phyloP scores from a whole-genome alignment of 2,888 invertebrate genomes.

The Rhingia rostrata region DNA sequence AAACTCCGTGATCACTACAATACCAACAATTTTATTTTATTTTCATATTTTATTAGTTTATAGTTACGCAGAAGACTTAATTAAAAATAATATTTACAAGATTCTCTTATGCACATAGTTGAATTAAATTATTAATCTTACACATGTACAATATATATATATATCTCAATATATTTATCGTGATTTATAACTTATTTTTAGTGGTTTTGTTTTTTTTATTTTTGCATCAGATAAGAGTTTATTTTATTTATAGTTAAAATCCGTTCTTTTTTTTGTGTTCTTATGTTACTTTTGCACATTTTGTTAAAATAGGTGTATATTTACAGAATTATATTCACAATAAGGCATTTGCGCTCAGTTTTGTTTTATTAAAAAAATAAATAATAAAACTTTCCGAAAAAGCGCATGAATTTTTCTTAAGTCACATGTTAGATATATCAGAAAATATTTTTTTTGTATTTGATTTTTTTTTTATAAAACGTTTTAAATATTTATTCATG shows the following conservation, averaged over 20 bases:
- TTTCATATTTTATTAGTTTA: constrained; percentile 27
- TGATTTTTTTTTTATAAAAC: constrained; percentile 9
- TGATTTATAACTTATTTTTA: constrained; percentile 24
- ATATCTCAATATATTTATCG: background rate
- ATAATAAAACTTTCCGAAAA: constrained; percentile 17
- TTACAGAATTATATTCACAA: constrained; percentile 68
- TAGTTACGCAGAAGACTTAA: constrained; percentile 52
- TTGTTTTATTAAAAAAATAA: background rate
- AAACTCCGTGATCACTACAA: constrained; percentile 67
- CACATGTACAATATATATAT: constrained; percentile 9
- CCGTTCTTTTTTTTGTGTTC: constrained; percentile 4
- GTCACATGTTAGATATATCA: constrained; percentile 32
- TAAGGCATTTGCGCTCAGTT: constrained; percentile 67
- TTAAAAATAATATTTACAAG: constrained; percentile 62
- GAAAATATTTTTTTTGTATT: background rate
- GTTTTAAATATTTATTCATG: background rate
- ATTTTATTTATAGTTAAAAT: no score
- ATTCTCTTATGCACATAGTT: constrained; percentile 33
- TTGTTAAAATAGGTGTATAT: constrained; percentile 43
- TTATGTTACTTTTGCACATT: constrained; percentile 65
- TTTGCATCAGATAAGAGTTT: background rate
- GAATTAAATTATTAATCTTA: constrained; percentile 58
- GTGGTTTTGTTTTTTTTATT: constrained; percentile 10
- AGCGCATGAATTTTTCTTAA: constrained; percentile 6
- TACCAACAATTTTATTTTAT: constrained; percentile 35